Base-by-base conservation (phyloP, 2,888 invertebrate species). In the Graphium colonna region DNA sequence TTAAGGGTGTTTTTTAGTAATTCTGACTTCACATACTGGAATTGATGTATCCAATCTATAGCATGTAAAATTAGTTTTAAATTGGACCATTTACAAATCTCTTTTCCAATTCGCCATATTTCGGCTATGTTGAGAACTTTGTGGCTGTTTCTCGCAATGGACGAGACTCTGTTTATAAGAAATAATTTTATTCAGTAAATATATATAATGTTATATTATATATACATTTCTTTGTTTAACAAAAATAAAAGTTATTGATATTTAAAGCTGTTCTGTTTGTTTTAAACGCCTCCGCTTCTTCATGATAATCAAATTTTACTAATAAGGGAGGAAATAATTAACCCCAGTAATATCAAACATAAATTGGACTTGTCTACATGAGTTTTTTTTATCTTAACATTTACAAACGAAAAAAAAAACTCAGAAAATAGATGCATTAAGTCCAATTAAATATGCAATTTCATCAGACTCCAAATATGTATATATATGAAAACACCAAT, bases 201-300 rank as follows among this genome's bases (percentile, higher is more conserved):
- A 79, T 79, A 80, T 78, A 82, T 77, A 72, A 73, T 73, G 74
- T 74, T 71, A 63, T 56, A 72, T 67, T 73, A 77, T 77, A 76
- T 77, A 82, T 80, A 82, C 77, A 83, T 79, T 75, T 81, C 80
- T 83, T 86, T 86, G 84, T 84, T 82, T 85, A 81, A 79, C 82
- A 79, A 82, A 85, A 86, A 85, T 84, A 82, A 86, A 86, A 84
- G 82, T 85, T 86, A 85, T 86, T 86, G 81, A 82, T 78, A 83
- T 81, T 76, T 70, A 56, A 33, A 17, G 41, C 55, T 52, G 52
- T 64, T 64, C 63, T 58, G 58, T 68, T 73, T 65, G 3, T 21
- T 21, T 21, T 21, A 21, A n/a, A n/a, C n/a, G n/a, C n/a, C n/a
- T n/a, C n/a, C n/a, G n/a, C n/a, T n/a, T n/a, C n/a, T n/a, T n/a